Evolutionary conservation across 2,888 invertebrate genomes (phyloP).

Genomic region (Mylabris sibirica): DNA sequence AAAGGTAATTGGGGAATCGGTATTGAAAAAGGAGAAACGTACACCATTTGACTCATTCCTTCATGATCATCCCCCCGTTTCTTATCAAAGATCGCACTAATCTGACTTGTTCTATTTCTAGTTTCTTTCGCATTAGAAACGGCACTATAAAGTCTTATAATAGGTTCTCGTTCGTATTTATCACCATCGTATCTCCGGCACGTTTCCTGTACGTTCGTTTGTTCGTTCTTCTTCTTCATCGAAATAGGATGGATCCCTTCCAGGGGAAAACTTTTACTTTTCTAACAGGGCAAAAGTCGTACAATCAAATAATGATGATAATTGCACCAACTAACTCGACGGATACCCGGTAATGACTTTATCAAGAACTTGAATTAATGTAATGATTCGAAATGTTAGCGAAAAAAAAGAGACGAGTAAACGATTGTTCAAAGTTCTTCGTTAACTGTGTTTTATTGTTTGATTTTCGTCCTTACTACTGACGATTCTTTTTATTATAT

Average conservation of each 20-base stretch:
- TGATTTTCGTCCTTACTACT: constrained; percentile 28
- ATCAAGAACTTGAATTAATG: constrained; percentile 56
- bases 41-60: not conserved
- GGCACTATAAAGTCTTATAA: constrained; percentile 55
- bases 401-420: constrained; percentile 34
- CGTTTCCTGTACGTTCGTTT: constrained; percentile 47
- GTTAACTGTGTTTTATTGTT: constrained; percentile 44
- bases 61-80: constrained; percentile 26
- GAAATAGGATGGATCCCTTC: constrained; percentile 18
- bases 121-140: constrained; percentile 54
- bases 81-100: constrained; percentile 57
- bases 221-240: not conserved
- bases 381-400: constrained; percentile 52
- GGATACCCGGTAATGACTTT: constrained; percentile 54
- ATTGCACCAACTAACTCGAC: constrained; percentile 51
- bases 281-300: constrained; percentile 39
- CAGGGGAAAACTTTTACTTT: constrained; percentile 49
- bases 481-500: constrained; percentile 28
- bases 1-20: constrained; percentile 46
- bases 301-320: constrained; percentile 56
- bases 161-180: constrained; percentile 54
- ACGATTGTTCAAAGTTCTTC: constrained; percentile 54
- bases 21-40: constrained; percentile 12
- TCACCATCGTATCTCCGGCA: constrained; percentile 55
- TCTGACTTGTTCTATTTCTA: constrained; percentile 57